Percentiles rank a stretch among this genome's conserved stretches.
Evolutionary conservation across 2,888 invertebrate species (phyloP).

Genomic region (Spodoptera littoralis): DNA sequence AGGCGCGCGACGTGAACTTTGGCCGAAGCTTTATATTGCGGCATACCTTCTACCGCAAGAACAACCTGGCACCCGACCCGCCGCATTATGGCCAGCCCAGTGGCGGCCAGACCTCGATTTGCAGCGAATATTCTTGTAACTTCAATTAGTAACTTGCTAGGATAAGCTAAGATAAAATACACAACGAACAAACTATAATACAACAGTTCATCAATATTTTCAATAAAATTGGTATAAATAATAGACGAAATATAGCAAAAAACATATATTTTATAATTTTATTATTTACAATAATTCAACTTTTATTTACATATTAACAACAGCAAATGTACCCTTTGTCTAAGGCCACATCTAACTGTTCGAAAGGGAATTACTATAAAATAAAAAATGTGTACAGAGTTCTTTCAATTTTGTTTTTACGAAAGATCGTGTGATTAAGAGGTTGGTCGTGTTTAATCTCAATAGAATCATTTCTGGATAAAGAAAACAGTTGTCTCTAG

Average conservation of each 20-base stretch:
- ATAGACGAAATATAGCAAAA: slow-evolving; percentile 81
- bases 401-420: slow-evolving; percentile 50
- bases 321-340: slow-evolving; percentile 79
- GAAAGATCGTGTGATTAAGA: slow-evolving; percentile 61
- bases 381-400: slow-evolving; percentile 71
- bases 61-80: slow-evolving; percentile 88
- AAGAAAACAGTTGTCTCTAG: slow-evolving; percentile 62
- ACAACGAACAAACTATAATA: too few species aligned
- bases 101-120: slow-evolving; percentile 75
- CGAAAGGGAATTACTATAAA: slow-evolving; percentile 72
- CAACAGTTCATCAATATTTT: slow-evolving; percentile 11
- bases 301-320: slow-evolving; percentile 89
- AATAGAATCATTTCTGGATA: slow-evolving; percentile 46
- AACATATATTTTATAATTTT: slow-evolving; percentile 88
- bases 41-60: slow-evolving; percentile 89
- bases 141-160: slow-evolving; percentile 53
- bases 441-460: slow-evolving; percentile 57
- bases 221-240: slow-evolving; percentile 54
- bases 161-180: slow-evolving; percentile 5
- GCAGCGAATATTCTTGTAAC: slow-evolving; percentile 80
- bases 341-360: slow-evolving; percentile 85
- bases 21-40: slow-evolving; percentile 86
- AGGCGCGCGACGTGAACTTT: slow-evolving; percentile 76
- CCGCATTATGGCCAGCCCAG: slow-evolving; percentile 86
- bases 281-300: slow-evolving; percentile 88